A percentile compares a stretch with the other conserved stretches of the same genome.
These are phyloP conservation scores for Drosophila carrolli DNA, from an alignment of 1,140 invertebrate species.

Conservation along the genomic window DNA sequence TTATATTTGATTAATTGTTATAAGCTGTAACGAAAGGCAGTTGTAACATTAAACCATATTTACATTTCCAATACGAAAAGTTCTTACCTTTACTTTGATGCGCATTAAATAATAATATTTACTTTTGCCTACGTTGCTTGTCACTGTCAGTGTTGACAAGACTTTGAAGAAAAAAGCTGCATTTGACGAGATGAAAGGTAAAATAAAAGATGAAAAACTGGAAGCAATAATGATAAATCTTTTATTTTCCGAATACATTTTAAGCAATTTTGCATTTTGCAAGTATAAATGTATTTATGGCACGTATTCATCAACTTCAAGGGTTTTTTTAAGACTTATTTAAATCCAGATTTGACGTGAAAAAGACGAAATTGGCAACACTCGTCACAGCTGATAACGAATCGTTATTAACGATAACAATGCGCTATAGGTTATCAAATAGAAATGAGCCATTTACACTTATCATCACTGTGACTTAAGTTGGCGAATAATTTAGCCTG, in stretches of 20 bases:
- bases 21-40: not conserved
- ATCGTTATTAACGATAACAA: slow-evolving; percentile 1
- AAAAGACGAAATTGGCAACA: too few species aligned
- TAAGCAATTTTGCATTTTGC: too few species aligned
- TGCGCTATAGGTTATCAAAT: slow-evolving; percentile 1
- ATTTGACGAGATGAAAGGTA: too few species aligned
- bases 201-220: too few species aligned
- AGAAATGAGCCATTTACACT: not conserved
- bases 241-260: too few species aligned
- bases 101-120: slow-evolving; percentile 17
- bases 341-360: too few species aligned
- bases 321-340: too few species aligned
- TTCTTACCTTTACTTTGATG: not conserved
- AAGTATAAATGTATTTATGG: too few species aligned
- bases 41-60: not conserved
- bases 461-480: not conserved
- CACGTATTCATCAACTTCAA: too few species aligned
- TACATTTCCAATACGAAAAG: not conserved
- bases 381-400: too few species aligned
- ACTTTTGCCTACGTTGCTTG: slow-evolving; percentile 28
- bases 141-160: not conserved
- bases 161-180: too few species aligned
- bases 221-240: too few species aligned
- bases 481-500: not conserved
- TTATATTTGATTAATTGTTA: not conserved